phyloP scores from a whole-genome alignment of 2,113 vertebrate species.

The Crocuta crocuta region DNA sequence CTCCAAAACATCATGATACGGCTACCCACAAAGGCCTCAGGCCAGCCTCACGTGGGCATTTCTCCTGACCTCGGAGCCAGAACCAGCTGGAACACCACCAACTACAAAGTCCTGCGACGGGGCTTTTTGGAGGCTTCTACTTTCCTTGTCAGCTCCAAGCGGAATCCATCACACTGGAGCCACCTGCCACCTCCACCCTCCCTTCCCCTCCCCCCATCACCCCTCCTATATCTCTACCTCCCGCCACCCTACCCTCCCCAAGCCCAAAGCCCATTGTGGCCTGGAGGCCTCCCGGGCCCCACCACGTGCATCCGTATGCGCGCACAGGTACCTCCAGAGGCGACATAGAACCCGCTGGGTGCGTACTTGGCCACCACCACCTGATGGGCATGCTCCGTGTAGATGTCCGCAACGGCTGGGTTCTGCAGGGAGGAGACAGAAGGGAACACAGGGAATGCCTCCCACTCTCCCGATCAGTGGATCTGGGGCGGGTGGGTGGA shows the following conservation, averaged over 20 bases:
- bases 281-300: neutral
- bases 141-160: neutral
- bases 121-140: neutral
- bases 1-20: neutral
- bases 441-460: neutral
- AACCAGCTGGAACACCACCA: neutral
- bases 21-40: neutral
- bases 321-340: conserved; percentile 93
- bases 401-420: conserved; percentile 96
- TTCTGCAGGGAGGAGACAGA: conserved; percentile 87
- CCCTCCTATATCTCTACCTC: neutral
- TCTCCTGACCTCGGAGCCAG: neutral
- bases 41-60: neutral
- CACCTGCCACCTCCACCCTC: too few relatives aligned
- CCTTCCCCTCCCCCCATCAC: too few relatives aligned
- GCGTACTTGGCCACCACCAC: conserved; percentile 96
- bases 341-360: conserved; percentile 97
- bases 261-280: too few relatives aligned
- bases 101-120: neutral
- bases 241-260: neutral
- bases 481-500: too few relatives aligned
- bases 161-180: neutral
- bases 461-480: neutral
- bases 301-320: rapidly evolving
- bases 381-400: conserved; percentile 96